These are phyloP conservation scores for Luperina testacea DNA, from an alignment of 2,888 invertebrate species.

Conservation along the genomic window DNA sequence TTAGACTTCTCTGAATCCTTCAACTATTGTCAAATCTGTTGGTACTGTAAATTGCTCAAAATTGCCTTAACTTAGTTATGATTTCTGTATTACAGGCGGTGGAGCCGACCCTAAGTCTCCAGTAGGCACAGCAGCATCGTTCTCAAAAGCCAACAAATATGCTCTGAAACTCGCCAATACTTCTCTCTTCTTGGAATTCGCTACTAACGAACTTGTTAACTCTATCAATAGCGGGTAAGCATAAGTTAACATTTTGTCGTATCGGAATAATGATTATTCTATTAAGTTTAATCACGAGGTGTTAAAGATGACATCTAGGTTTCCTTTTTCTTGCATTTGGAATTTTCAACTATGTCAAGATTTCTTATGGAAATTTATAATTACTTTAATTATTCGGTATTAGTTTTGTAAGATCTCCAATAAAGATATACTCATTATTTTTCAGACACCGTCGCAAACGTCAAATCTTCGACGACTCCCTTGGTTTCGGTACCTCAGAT, in stretches of 20 bases:
- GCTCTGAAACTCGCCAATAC: constrained; percentile 96
- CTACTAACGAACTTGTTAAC: constrained; percentile 96
- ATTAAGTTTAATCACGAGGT: no score
- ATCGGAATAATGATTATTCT: no score
- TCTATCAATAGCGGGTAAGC: constrained; percentile 90
- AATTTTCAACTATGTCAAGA: no score
- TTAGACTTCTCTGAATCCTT: not conserved
- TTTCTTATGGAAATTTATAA: no score
- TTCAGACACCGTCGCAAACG: constrained; percentile 91
- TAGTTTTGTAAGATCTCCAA: no score
- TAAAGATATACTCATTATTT: constrained; percentile 28
- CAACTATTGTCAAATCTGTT: not conserved
- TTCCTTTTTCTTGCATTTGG: no score
- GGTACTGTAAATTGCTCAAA: not conserved
- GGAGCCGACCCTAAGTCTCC: constrained; percentile 96
- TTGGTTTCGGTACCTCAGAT: constrained; percentile 88
- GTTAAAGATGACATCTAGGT: no score
- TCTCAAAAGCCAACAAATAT: constrained; percentile 96
- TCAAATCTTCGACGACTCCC: constrained; percentile 92
- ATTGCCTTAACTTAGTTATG: not conserved
- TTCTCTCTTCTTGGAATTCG: constrained; percentile 95
- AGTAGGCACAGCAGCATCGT: constrained; percentile 96
- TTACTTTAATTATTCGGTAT: no score
- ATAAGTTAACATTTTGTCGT: no score
- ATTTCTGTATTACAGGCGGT: constrained; percentile 88